Base-by-base conservation (phyloP, 2,113 vertebrate species). In the Falcunculus frontatus region DNA sequence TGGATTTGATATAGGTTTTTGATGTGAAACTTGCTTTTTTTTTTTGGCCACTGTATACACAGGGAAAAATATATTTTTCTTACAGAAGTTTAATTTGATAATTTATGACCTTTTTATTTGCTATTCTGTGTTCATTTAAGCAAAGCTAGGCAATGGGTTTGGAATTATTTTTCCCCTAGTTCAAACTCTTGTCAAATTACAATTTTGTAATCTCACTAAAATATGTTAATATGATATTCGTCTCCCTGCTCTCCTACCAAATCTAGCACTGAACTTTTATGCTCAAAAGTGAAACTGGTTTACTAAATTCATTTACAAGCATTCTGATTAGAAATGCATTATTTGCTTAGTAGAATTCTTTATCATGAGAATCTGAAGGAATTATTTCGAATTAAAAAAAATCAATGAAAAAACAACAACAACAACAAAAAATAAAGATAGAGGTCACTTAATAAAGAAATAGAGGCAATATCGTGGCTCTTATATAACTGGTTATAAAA, bases 331-430 rank as follows among this genome's bases (percentile, higher is more conserved):
- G 9, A 76, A 80, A 59, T 32, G 4, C 4, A 32, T 55, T 83
- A 19, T 68, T 68, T 89, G 8, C 6, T 27, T 16, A 42, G 20
- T 47, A 52, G 22, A 67, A 20, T 47, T 59, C 37, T 77, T 84
- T 90, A 35, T 42, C 18, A 55, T 35, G 11, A 84, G 13, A 72
- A 62, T 69, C 20, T 35, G 32, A 75, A 78, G 8, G 6, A 78
- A 53, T 35, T 47, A 63, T 83, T 86, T 53, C 3, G 13, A 79
- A 49, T 5, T 39, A 13, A 60, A 74, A 77, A 59, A 33, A 27
- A 16, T 21, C 33, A n/a, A 8, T 0, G 1, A 11, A 62, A 19
- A 11, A 62, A 29, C 1, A 10, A 25, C 2, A 59, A n/a, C 15
- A 64, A n/a, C n/a, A n/a, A n/a, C n/a, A 46, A 16, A 23, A 17